Base-by-base conservation (phyloP, 1,140 invertebrate genomes). In the Heliconius congener region DNA sequence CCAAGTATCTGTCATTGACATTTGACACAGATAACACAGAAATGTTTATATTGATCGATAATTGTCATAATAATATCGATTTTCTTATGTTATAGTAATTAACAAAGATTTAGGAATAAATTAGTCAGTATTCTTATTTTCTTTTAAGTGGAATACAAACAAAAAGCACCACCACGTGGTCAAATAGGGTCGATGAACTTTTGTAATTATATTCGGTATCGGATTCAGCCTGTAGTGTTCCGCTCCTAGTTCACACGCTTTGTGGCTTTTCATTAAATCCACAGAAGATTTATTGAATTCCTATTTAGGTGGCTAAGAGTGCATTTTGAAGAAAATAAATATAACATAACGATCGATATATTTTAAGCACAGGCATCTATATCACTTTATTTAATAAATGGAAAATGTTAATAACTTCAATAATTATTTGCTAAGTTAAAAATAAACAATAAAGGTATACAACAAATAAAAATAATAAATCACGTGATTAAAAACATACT, bases 161-260 rank as follows among this genome's bases (percentile, higher is more conserved):
- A 81, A 77, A 81, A 52, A 71, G 30, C 70, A 4, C 23, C 18
- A 80, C 76, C 82, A 83, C 84, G 81, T 82, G 82, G 79, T 82
- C 50, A 4, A 19, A 71, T 60, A 27, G 70, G 75, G 81, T 84
- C 80, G 78, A 74, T 50, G 79, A 83, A 82, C 83, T 76, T 55
- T 75, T 73, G 85, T 82, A 85, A 86, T 86, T 86, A 86, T 84
- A 81, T 84, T 83, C 78, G 80, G 52, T 83, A 82, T 83, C 81
- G 77, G 70, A 80, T 76, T 52, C 70, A 76, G 77, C 76, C 76
- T 73, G 77, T 77, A 77, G 76, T 77, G 46, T 76, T 78, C 70
- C 73, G 60, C 74, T 82, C 74, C 77, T 82, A 76, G 77, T 76
- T 82, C 77, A 78, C 81, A 82, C 73, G 77, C 52, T 79, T 78